These are phyloP conservation scores for Maniola hyperantus DNA, from an alignment of 2,888 invertebrate genomes.

Conservation along the genomic window DNA sequence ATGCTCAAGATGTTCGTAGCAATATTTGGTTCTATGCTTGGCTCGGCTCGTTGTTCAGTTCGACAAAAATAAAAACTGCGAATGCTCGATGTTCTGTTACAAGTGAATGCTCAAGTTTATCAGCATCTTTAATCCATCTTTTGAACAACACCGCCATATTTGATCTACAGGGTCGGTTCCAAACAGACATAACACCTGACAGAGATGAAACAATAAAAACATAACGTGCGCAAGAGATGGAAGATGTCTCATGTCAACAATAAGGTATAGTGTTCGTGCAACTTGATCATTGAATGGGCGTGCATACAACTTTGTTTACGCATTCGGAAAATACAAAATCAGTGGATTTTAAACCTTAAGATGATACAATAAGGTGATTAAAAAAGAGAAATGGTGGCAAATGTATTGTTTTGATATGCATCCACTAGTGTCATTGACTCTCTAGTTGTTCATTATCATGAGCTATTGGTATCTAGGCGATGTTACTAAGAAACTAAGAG, in stretches of 20 bases:
- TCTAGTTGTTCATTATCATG: constrained; percentile 55
- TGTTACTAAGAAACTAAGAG: constrained; percentile 34
- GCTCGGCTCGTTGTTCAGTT: no score
- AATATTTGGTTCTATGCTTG: no score
- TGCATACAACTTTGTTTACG: constrained; percentile 48
- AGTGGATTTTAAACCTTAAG: constrained; percentile 42
- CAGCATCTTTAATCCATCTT: not conserved
- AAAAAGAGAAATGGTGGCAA: constrained; percentile 12
- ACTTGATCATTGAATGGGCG: constrained; percentile 69
- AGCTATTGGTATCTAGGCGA: constrained; percentile 45
- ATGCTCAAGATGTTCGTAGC: no score
- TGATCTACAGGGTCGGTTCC: constrained; percentile 26
- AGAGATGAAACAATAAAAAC: constrained; percentile 29
- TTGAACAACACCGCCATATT: constrained; percentile 24
- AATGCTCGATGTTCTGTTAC: no score
- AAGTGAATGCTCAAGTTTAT: no score
- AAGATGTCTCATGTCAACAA: constrained; percentile 63
- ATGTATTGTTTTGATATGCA: constrained; percentile 44
- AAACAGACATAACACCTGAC: constrained; percentile 26
- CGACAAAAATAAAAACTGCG: no score
- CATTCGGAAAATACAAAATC: constrained; percentile 34
- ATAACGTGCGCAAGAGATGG: constrained; percentile 42
- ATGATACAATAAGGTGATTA: constrained; percentile 33
- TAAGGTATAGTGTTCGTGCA: constrained; percentile 66
- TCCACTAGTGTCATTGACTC: constrained; percentile 64